Percentiles rank a stretch among this genome's conserved stretches.
Evolutionary conservation across 2,113 vertebrate genomes (phyloP).

Genomic region (Lepidothrix coronata): DNA sequence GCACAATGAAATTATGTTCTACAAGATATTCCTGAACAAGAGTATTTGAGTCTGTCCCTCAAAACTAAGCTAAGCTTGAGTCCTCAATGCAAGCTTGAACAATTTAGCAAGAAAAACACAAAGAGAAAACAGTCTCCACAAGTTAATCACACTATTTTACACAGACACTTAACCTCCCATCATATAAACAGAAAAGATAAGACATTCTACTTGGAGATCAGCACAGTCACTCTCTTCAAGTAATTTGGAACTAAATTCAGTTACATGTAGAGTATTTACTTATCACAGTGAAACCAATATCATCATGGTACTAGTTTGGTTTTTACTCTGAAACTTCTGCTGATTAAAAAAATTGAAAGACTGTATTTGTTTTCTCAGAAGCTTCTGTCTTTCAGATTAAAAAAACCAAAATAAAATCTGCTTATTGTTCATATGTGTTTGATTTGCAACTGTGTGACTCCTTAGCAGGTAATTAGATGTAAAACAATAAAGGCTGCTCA

Average conservation of each 20-base stretch:
- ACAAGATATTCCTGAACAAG: background rate
- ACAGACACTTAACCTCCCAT: background rate
- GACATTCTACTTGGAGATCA: background rate
- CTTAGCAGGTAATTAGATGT: conserved; percentile 31
- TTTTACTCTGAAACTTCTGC: background rate
- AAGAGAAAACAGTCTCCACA: background rate
- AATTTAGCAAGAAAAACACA: background rate
- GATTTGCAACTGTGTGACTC: background rate
- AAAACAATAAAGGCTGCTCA: conserved; percentile 33
- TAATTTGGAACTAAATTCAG: background rate
- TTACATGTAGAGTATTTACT: background rate
- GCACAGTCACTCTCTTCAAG: background rate
- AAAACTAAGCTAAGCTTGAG: background rate
- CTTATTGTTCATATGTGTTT: background rate
- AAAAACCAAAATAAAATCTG: background rate
- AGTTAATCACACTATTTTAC: background rate
- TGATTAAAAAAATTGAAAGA: background rate
- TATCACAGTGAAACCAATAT: background rate
- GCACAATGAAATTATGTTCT: background rate
- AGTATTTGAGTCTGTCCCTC: background rate
- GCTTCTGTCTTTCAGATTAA: background rate
- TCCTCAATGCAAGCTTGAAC: background rate
- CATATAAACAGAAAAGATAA: background rate
- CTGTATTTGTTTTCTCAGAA: background rate
- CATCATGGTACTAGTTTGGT: background rate